phyloP scores from a whole-genome alignment of 2,888 invertebrate species.

The Drosophila emarginata region DNA sequence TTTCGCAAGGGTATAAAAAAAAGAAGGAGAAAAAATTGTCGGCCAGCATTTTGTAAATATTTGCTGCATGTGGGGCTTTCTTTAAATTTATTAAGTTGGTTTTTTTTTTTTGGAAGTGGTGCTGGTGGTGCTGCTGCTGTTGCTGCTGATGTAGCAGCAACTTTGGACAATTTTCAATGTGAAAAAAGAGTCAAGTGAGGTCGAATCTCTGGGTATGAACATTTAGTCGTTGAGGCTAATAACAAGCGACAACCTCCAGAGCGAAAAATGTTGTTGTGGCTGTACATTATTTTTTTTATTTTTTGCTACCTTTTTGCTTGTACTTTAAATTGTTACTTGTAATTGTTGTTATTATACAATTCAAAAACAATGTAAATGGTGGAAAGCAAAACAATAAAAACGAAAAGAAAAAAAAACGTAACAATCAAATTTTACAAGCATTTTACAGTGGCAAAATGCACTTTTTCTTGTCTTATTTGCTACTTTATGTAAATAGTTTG shows the following conservation, averaged over 20 bases:
- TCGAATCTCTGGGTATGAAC: conserved; percentile 57
- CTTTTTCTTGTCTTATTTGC: conserved; percentile 10
- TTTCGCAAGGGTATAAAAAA: conserved; percentile 11
- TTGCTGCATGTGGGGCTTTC: conserved; percentile 60
- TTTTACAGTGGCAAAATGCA: conserved; percentile 12
- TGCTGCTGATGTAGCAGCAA: conserved; percentile 23
- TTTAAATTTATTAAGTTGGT: conserved; percentile 52
- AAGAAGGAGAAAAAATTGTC: neutral
- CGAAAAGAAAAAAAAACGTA: conserved; percentile 37
- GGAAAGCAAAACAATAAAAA: conserved; percentile 33
- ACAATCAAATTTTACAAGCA: conserved; percentile 43
- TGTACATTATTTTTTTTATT: conserved; percentile 29
- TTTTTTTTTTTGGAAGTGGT: conserved; percentile 22
- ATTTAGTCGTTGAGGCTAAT: conserved; percentile 54
- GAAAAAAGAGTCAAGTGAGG: conserved; percentile 74
- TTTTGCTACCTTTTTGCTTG: conserved; percentile 34
- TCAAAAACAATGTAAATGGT: conserved; percentile 29
- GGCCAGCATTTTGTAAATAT: conserved; percentile 53
- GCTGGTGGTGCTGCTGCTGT: conserved; percentile 22
- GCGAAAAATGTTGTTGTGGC: conserved; percentile 31
- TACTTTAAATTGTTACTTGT: conserved; percentile 62
- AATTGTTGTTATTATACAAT: conserved; percentile 76
- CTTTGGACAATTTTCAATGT: conserved; percentile 57
- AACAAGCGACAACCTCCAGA: conserved; percentile 65
- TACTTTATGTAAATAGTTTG: conserved; percentile 11